Conservation (phyloP, 2,113 vertebrate genomes). For the Patagioenas fasciata region DNA sequence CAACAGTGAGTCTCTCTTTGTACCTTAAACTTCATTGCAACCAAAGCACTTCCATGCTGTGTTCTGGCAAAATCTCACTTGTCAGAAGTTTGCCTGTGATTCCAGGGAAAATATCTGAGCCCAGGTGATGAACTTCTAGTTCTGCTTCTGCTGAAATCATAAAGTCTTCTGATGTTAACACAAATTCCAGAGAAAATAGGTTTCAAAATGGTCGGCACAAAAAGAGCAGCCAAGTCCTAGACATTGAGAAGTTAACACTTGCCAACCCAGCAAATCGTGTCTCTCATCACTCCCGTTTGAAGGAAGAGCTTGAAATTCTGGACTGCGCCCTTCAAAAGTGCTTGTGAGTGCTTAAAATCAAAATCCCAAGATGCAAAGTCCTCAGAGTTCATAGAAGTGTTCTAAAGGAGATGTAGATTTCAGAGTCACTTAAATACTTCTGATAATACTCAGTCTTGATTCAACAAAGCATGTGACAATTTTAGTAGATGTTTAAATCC, state of each 20-base stretch:
- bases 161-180: background rate
- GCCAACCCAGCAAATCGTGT: background rate
- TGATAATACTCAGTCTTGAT: background rate
- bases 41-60: background rate
- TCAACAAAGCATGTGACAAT: background rate
- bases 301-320: background rate
- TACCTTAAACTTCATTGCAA: background rate
- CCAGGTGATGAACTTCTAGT: background rate
- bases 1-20: background rate
- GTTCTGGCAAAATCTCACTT: background rate
- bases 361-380: background rate
- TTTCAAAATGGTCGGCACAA: background rate
- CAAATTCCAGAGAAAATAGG: background rate
- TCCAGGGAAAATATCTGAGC: background rate
- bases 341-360: background rate
- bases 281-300: fast-evolving
- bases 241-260: fast-evolving
- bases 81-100: background rate
- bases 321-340: background rate
- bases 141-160: background rate
- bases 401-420: background rate
- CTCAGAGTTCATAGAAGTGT: background rate
- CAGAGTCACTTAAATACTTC: background rate
- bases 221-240: background rate
- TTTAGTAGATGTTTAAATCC: slow-evolving; percentile 21